Percentiles rank a stretch among this genome's conserved stretches.
phyloP scores from a whole-genome alignment of 2,888 invertebrate genomes.

The Agrotis clavis region DNA sequence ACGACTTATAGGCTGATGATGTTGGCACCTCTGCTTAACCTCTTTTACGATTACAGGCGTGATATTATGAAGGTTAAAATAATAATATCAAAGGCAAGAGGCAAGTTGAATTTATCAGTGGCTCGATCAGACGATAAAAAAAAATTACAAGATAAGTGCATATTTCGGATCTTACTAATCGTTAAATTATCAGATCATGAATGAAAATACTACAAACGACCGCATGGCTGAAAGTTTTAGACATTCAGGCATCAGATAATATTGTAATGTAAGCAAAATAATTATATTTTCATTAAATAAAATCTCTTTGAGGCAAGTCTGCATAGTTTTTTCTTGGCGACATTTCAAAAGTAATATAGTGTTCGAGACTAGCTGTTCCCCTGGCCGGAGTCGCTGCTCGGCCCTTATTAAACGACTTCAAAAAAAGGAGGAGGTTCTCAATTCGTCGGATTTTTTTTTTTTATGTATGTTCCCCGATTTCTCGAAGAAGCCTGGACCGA shows the following conservation, averaged over 20 bases:
- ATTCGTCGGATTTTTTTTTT: no score
- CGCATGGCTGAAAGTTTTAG: constrained; percentile 15
- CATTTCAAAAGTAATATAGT: no score
- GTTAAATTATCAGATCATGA: constrained; percentile 17
- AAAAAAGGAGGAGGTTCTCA: no score
- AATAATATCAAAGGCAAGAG: not conserved
- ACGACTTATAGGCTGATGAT: no score
- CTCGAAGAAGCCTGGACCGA: no score
- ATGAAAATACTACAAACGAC: constrained; percentile 35
- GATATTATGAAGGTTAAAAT: not conserved
- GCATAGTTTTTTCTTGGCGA: no score
- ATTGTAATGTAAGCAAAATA: constrained; percentile 3
- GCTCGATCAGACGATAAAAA: constrained; percentile 22
- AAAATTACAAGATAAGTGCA: constrained; percentile 12
- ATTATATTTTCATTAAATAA: not conserved
- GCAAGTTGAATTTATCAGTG: constrained; percentile 6
- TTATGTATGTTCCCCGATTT: no score
- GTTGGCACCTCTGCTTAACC: no score
- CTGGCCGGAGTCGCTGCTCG: no score
- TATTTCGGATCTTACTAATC: constrained; percentile 24
- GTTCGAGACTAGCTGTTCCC: no score
- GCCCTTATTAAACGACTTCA: no score
- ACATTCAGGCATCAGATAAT: constrained; percentile 37
- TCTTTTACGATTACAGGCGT: no score
- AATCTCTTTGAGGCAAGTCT: not conserved